Conservation (phyloP, 2,797 vertebrate genomes). For the Enoplosus armatus region DNA sequence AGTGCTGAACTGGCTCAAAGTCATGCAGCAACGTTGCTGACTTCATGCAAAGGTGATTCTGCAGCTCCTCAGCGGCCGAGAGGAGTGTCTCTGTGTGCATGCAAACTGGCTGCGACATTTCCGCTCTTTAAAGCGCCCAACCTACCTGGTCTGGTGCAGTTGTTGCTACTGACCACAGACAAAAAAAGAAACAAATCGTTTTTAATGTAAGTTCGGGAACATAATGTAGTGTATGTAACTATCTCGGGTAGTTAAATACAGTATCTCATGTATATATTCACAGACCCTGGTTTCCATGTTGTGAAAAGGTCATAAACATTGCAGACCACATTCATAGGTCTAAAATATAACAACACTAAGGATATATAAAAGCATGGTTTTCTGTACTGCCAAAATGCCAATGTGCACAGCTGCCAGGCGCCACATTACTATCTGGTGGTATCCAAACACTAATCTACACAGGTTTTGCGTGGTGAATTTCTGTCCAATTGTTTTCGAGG, state of each 20-base stretch:
- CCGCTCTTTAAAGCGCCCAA: slow-evolving; percentile 44
- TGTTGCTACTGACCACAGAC: slow-evolving; percentile 90
- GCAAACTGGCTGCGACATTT: slow-evolving; percentile 50
- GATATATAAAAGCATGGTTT: neutral
- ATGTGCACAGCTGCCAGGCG: slow-evolving; percentile 29
- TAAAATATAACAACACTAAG: neutral
- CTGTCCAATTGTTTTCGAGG: slow-evolving; percentile 36
- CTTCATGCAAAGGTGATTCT: slow-evolving; percentile 72
- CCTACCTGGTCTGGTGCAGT: slow-evolving; percentile 91
- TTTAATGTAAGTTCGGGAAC: slow-evolving; percentile 22
- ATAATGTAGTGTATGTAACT: slow-evolving; percentile 1
- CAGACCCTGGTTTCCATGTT: slow-evolving; percentile 30
- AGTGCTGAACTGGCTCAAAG: slow-evolving; percentile 48
- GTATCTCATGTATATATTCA: slow-evolving; percentile 20
- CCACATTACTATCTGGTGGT: slow-evolving; percentile 36
- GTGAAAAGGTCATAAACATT: slow-evolving; percentile 47
- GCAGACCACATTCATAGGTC: slow-evolving; percentile 23
- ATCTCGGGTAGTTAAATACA: neutral
- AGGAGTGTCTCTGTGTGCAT: slow-evolving; percentile 55
- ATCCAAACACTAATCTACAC: slow-evolving; percentile 45
- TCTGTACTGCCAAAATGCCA: slow-evolving; percentile 38
- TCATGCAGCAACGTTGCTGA: slow-evolving; percentile 74
- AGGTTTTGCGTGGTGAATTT: slow-evolving; percentile 46
- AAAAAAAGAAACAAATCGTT: slow-evolving; percentile 45
- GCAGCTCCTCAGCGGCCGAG: slow-evolving; percentile 26